These are phyloP conservation scores for Cyclina sinensis DNA, from an alignment of 1,140 invertebrate genomes.

Conservation along the genomic window DNA sequence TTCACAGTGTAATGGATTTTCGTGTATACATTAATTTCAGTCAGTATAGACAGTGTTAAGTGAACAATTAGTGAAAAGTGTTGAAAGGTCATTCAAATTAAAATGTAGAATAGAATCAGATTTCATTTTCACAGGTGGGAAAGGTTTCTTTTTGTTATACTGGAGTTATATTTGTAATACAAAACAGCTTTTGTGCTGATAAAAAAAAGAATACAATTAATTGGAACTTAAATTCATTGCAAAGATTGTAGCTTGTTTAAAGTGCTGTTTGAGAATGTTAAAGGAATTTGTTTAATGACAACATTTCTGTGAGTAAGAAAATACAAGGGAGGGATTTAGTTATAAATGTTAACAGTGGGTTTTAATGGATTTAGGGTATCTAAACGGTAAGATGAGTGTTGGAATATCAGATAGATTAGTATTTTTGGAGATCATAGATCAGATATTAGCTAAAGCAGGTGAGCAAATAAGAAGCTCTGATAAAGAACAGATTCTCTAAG, in stretches of 20 bases:
- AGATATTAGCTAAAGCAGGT: constrained; percentile 16
- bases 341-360: too few species aligned
- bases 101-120: neutral
- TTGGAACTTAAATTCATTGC: neutral
- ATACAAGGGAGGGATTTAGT: neutral
- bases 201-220: neutral
- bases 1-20: too few species aligned
- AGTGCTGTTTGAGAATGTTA: neutral
- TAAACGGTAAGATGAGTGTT: too few species aligned
- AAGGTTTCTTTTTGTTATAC: constrained; percentile 1
- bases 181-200: neutral
- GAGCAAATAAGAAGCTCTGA: neutral
- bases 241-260: too few species aligned
- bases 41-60: too few species aligned
- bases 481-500: neutral
- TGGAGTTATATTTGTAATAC: neutral
- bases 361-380: too few species aligned
- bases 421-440: neutral
- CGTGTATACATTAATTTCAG: too few species aligned
- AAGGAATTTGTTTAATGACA: too few species aligned
- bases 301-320: neutral
- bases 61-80: neutral
- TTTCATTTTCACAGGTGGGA: constrained; percentile 2
- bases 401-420: neutral
- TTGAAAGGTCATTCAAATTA: neutral